Evolutionary conservation across 2,797 vertebrate genomes (phyloP), one percentile per base, ranked within the genome.

Genomic region (Rhyacichthys aspro): DNA sequence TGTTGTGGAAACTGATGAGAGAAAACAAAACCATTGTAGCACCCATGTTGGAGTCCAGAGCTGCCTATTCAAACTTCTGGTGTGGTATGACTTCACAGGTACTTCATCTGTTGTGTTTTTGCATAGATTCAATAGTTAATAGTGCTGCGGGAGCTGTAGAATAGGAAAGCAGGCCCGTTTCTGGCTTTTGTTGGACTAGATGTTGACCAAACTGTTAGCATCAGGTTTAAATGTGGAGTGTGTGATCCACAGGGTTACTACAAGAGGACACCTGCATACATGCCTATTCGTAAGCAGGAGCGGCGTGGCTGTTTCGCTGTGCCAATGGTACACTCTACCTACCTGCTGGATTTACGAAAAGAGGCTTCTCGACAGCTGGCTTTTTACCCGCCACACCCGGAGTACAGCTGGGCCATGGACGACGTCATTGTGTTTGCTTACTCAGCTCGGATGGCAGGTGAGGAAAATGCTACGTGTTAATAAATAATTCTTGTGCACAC

Each of bases 51-150:
- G 95, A 96, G 39, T 98, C 96, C 9, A 92, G 95, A 41, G 94
- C 94, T 0, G 95, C 95, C 0, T 98, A 98, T 62, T 97, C 96
- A 48, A 98, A 97, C 89, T 98, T 95, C 91, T 97, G 96, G 96
- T 96, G 95, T 2, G 95, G 95, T 32, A 95, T 96, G 94, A 96
- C 95, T 0, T 90, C 94, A 1, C 94, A 98, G 95, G 95, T 96
- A 85, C 45, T 15, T 8, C 23, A 2, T 28, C 23, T 5, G 23
- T 23, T 23, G 19, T 23, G 2, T 23, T 23, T 23, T 23, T 23
- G 19, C 19, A 23, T 23, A 5, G 19, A 23, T 2, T 28, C 3
- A 55, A 32, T 59, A 17, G 11, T 1, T 1, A 15, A 16, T 11
- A 42, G 19, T 28, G 19, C 11, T n/a, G n/a, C n/a, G n/a, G n/a